Conservation (phyloP, 2,888 invertebrate genomes). For the Ellobium chinense region DNA sequence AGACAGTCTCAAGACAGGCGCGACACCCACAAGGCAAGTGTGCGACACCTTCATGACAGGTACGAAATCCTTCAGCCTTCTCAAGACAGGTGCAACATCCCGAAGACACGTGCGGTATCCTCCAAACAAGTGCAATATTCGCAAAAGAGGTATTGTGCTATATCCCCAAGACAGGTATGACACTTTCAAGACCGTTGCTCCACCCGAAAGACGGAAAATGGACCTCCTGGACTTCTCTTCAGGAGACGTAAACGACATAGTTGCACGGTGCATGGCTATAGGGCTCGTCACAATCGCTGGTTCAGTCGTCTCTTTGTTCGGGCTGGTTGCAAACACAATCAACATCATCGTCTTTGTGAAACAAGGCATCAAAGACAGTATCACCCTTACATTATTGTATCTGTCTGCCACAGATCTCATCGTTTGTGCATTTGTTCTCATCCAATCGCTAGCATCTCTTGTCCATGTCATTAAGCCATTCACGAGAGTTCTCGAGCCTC, state of each 20-base stretch:
- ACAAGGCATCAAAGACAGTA: constrained; percentile 15
- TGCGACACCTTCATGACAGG: too few relatives aligned
- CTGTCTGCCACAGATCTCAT: background rate
- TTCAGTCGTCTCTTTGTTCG: background rate
- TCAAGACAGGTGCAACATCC: too few relatives aligned
- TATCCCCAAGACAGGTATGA: too few relatives aligned
- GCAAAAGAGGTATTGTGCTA: too few relatives aligned
- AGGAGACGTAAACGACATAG: background rate
- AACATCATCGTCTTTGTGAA: constrained; percentile 1
- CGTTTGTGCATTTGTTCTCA: background rate
- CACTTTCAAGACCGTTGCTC: too few relatives aligned
- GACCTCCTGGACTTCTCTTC: too few relatives aligned
- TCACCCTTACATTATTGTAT: background rate
- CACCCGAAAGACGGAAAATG: too few relatives aligned
- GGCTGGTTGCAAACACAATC: background rate
- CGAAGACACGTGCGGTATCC: too few relatives aligned
- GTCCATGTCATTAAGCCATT: background rate
- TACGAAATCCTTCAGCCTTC: too few relatives aligned
- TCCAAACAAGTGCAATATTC: too few relatives aligned
- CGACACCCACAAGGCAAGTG: too few relatives aligned
- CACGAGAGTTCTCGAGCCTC: background rate
- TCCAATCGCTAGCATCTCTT: background rate
- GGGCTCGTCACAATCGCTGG: background rate
- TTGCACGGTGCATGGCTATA: background rate
- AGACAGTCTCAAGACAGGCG: too few relatives aligned